phyloP scores from a whole-genome alignment of 2,888 invertebrate species.

The Drosophila birchii region DNA sequence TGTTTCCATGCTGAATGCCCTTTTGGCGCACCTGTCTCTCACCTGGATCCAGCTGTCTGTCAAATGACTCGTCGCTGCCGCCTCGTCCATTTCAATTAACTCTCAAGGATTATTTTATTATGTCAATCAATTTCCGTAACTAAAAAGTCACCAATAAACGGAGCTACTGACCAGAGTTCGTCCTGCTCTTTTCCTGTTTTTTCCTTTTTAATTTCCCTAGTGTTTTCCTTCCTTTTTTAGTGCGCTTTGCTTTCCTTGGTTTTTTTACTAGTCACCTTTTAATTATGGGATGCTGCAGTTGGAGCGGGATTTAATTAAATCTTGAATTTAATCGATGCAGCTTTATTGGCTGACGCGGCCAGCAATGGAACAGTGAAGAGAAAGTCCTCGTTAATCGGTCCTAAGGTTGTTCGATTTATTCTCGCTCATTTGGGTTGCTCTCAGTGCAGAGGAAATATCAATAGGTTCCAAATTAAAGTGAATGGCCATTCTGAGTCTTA shows the following conservation, averaged over 20 bases:
- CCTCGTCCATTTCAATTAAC: slow-evolving; percentile 78
- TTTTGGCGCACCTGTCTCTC: slow-evolving; percentile 59
- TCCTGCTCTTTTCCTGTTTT: slow-evolving; percentile 10
- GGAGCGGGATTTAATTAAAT: slow-evolving; percentile 60
- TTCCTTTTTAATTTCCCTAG: slow-evolving; percentile 17
- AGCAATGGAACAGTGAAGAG: not conserved
- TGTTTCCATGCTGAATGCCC: slow-evolving; percentile 1
- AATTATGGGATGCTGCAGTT: slow-evolving; percentile 36
- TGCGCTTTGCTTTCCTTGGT: not conserved
- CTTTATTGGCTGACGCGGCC: slow-evolving; percentile 27
- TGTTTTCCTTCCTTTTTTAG: slow-evolving; percentile 17
- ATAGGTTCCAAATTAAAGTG: not conserved
- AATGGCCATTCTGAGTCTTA: no score
- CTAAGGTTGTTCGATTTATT: slow-evolving; percentile 1
- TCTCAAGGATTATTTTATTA: slow-evolving; percentile 79
- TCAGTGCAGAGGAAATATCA: not conserved
- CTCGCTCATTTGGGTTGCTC: not conserved
- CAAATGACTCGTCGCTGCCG: slow-evolving; percentile 24
- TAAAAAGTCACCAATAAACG: slow-evolving; percentile 69
- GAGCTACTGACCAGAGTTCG: slow-evolving; percentile 7
- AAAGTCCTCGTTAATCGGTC: slow-evolving; percentile 11
- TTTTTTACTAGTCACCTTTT: slow-evolving; percentile 18
- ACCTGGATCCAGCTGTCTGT: slow-evolving; percentile 49
- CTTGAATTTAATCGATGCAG: slow-evolving; percentile 36
- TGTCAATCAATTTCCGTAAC: slow-evolving; percentile 78